phyloP scores from a whole-genome alignment of 2,888 invertebrate species.

The Eupithecia dodoneata region DNA sequence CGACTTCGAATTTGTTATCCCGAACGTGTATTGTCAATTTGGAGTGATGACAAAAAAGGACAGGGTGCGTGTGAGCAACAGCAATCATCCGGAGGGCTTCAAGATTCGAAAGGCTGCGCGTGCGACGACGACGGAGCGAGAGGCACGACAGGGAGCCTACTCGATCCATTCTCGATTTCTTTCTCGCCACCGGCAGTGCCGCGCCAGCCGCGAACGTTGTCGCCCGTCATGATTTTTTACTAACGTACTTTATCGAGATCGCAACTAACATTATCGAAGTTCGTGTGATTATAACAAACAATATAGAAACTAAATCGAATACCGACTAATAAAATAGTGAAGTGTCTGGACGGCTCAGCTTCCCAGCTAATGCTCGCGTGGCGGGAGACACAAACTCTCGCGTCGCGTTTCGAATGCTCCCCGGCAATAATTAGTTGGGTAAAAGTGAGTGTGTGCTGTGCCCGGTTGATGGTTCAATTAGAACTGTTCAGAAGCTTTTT shows the following conservation, averaged over 20 bases:
- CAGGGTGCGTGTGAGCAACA: slow-evolving; percentile 64
- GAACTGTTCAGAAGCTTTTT: slow-evolving; percentile 71
- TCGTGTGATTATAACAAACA: slow-evolving; percentile 61
- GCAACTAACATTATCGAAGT: slow-evolving; percentile 59
- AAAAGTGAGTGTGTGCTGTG: slow-evolving; percentile 81
- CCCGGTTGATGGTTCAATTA: slow-evolving; percentile 76
- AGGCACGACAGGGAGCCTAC: slow-evolving; percentile 56
- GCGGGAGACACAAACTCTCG: slow-evolving; percentile 73
- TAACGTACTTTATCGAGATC: slow-evolving; percentile 55
- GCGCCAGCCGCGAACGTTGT: slow-evolving; percentile 68
- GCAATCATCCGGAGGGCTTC: slow-evolving; percentile 54
- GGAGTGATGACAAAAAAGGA: slow-evolving; percentile 55
- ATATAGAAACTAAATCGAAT: slow-evolving; percentile 62
- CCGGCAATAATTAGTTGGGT: slow-evolving; percentile 77
- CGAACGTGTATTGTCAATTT: slow-evolving; percentile 45
- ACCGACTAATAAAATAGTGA: slow-evolving; percentile 68
- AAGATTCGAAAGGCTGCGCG: slow-evolving; percentile 55
- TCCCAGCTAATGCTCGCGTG: slow-evolving; percentile 62
- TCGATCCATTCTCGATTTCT: slow-evolving; percentile 70
- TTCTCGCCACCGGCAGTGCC: slow-evolving; percentile 61
- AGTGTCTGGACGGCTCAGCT: slow-evolving; percentile 49
- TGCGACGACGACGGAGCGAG: slow-evolving; percentile 66
- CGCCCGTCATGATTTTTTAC: slow-evolving; percentile 57
- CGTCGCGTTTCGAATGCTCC: slow-evolving; percentile 74
- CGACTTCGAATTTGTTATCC: slow-evolving; percentile 23